Evolutionary conservation across 2,113 vertebrate species (phyloP), one percentile per base, ranked within the genome.

Genomic region (Vidua macroura): DNA sequence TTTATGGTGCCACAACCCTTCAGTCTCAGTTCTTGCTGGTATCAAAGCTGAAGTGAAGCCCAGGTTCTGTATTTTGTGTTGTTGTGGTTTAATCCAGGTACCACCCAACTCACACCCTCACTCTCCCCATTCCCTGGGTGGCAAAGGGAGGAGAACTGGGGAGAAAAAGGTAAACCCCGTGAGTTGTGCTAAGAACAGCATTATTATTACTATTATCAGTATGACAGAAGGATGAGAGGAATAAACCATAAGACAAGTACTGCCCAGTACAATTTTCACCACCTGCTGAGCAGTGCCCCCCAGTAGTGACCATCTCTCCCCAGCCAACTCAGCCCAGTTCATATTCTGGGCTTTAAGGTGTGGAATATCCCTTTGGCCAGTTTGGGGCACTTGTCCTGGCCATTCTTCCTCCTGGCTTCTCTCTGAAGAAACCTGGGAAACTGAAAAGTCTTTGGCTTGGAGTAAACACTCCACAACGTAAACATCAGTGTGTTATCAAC

Each of bases 151-250:
- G 21, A 48, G 28, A 68, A 21, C 1, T 39, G 12, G 15, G 39
- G 31, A 22, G 1, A 0, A 3, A 59, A 44, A 8, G 6, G 7
- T 35, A 35, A 75, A 60, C 5, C 10, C 16, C 20, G 12, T 44
- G 33, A 44, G 13, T 0, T 35, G 39, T 41, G 48, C 18, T 15
- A 22, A 41, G 39, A 31, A 15, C 18, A 44, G 2, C 6, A 51
- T 33, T 15, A 21, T 35, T 44, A 15, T 16, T 16, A 20, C 27
- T 44, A 17, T n/a, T 11, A 23, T 14, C 11, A 14, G 19, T 8
- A 17, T 9, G 4, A 9, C 18, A 28, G 28, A 46, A 22, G 28
- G 23, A 53, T 41, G 22, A 39, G 7, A 16, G 33, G 2, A 74
- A 24, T 39, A 24, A 67, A 30, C 21, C 8, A 1, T 16, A 46